These are phyloP conservation scores for Erannis defoliaria DNA, from an alignment of 2,888 invertebrate genomes.

Conservation along the genomic window DNA sequence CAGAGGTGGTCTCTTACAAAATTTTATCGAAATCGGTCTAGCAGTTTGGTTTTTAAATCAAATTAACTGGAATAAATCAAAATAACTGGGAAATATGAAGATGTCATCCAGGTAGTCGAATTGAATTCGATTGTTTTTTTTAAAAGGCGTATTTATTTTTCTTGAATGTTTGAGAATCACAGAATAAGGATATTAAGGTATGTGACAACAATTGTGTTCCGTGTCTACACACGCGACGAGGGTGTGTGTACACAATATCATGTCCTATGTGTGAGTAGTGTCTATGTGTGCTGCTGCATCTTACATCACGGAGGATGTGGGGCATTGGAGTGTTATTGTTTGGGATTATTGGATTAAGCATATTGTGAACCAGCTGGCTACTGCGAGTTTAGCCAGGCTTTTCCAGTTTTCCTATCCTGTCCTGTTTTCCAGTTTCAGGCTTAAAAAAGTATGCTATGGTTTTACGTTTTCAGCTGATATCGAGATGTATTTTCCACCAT, in stretches of 20 bases:
- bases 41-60: no score
- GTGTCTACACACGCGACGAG: conserved; percentile 54
- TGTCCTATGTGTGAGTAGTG: neutral
- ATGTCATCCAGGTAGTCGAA: no score
- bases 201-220: conserved; percentile 76
- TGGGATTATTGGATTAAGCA: conserved; percentile 10
- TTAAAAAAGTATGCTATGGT: no score
- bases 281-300: conserved; percentile 22
- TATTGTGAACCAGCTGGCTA: neutral
- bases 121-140: no score
- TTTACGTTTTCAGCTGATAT: no score
- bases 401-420: no score
- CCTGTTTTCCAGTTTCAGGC: no score
- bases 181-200: conserved; percentile 68
- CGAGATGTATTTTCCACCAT: no score
- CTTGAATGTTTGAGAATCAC: conserved; percentile 59
- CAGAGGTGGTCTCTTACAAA: no score
- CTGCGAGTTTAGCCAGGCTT: neutral
- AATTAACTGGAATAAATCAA: no score
- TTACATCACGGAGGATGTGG: conserved; percentile 43
- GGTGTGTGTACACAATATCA: conserved; percentile 23
- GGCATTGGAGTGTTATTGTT: conserved; percentile 22
- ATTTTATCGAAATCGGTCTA: no score
- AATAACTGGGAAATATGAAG: no score
- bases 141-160: neutral